These are phyloP conservation scores for Rotaria macrura DNA, from an alignment of 2,888 invertebrate species.

Conservation along the genomic window DNA sequence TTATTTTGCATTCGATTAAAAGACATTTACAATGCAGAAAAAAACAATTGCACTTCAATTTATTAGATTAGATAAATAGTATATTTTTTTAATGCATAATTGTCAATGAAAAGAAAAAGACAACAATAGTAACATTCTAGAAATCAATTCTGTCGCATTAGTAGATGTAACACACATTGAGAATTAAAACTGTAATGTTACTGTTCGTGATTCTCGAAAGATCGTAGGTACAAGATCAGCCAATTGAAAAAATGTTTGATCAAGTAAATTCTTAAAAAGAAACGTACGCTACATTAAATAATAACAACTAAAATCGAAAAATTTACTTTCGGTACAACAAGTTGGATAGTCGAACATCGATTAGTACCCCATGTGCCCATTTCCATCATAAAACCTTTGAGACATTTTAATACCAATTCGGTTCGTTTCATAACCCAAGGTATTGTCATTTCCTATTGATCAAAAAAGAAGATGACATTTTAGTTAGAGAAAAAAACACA, in stretches of 20 bases:
- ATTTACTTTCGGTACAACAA: slow-evolving; percentile 28
- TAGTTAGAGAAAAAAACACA: no score
- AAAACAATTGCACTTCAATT: no score
- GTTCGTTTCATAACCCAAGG: slow-evolving; percentile 90
- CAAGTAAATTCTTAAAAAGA: slow-evolving; percentile 22
- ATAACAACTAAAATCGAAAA: background rate
- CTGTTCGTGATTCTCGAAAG: slow-evolving; percentile 33
- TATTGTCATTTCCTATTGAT: slow-evolving; percentile 64
- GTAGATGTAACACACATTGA: no score
- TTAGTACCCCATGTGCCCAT: slow-evolving; percentile 67
- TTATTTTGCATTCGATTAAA: no score
- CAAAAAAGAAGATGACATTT: slow-evolving; percentile 31
- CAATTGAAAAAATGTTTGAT: slow-evolving; percentile 29
- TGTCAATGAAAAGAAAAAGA: no score
- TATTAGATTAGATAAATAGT: no score
- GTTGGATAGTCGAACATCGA: slow-evolving; percentile 29
- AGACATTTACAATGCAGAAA: no score
- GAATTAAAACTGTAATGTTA: background rate
- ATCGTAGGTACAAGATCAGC: slow-evolving; percentile 27
- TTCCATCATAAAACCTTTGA: slow-evolving; percentile 98
- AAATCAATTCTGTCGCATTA: no score
- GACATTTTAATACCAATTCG: slow-evolving; percentile 92
- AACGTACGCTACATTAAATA: background rate
- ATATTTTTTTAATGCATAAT: no score
- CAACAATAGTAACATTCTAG: no score